Percentiles rank a stretch among this genome's conserved stretches.
Conservation (phyloP, 2,888 invertebrate species). For the Lepidochrysops patricia region DNA sequence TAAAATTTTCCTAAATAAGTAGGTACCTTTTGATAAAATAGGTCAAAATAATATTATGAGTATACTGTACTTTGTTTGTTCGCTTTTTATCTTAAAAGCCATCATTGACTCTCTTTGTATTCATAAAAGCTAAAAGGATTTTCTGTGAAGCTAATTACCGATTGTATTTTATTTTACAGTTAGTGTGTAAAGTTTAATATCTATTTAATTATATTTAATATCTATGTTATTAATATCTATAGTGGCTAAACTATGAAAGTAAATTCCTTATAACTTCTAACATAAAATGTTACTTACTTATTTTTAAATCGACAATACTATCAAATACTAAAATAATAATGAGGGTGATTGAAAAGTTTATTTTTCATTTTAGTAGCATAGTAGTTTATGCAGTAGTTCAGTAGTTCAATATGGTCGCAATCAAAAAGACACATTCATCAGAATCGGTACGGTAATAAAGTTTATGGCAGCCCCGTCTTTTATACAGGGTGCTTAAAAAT, state of each 20-base stretch:
- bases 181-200: neutral
- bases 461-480: constrained; percentile 16
- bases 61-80: neutral
- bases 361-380: too few species aligned
- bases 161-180: neutral
- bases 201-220: too few species aligned
- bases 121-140: constrained; percentile 10
- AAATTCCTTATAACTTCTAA: too few species aligned
- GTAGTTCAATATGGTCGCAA: constrained; percentile 1
- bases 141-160: constrained; percentile 1
- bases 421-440: constrained; percentile 13
- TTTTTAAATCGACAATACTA: too few species aligned
- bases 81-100: constrained; percentile 3
- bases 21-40: constrained; percentile 4
- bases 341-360: too few species aligned
- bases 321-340: too few species aligned
- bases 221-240: too few species aligned
- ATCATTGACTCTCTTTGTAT: constrained; percentile 8
- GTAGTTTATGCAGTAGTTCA: too few species aligned
- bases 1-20: neutral
- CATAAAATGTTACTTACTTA: too few species aligned
- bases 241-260: too few species aligned
- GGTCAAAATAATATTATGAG: neutral
- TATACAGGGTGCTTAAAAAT: constrained; percentile 24
- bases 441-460: constrained; percentile 15